Percentiles rank a stretch among this genome's conserved stretches.
phyloP scores from a whole-genome alignment of 2,113 vertebrate species.

The Paraplagusia blochii region DNA sequence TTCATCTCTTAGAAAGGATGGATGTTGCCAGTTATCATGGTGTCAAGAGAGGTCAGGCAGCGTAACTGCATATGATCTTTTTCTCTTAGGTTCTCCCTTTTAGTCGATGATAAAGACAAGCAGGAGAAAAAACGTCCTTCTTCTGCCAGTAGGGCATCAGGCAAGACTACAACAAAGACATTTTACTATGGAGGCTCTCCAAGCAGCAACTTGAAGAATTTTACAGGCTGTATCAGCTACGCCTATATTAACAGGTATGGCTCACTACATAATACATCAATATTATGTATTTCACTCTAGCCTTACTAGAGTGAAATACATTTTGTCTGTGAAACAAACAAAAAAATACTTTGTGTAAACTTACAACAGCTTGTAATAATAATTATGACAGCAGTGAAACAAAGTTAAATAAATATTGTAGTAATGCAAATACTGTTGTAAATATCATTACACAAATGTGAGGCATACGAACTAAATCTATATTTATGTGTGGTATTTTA shows the following conservation, averaged over 20 bases:
- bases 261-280: too few relatives aligned
- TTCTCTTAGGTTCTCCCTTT: conserved; percentile 81
- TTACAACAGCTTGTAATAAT: too few relatives aligned
- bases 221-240: conserved; percentile 94
- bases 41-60: too few relatives aligned
- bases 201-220: conserved; percentile 82
- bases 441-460: not conserved
- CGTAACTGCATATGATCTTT: conserved; percentile 6
- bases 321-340: too few relatives aligned
- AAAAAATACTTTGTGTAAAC: too few relatives aligned
- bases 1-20: too few relatives aligned
- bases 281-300: too few relatives aligned
- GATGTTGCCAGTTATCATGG: too few relatives aligned
- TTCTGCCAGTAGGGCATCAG: conserved; percentile 38
- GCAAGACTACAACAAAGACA: conserved; percentile 55
- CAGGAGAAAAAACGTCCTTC: conserved; percentile 75
- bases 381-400: too few relatives aligned
- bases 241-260: conserved; percentile 90
- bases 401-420: too few relatives aligned
- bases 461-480: not conserved
- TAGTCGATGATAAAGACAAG: conserved; percentile 87
- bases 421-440: too few relatives aligned
- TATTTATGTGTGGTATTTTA: conserved; percentile 12
- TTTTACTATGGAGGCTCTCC: conserved; percentile 92
- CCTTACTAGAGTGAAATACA: too few relatives aligned